phyloP scores from a whole-genome alignment of 2,888 invertebrate species.

The Leucozona laternaria region DNA sequence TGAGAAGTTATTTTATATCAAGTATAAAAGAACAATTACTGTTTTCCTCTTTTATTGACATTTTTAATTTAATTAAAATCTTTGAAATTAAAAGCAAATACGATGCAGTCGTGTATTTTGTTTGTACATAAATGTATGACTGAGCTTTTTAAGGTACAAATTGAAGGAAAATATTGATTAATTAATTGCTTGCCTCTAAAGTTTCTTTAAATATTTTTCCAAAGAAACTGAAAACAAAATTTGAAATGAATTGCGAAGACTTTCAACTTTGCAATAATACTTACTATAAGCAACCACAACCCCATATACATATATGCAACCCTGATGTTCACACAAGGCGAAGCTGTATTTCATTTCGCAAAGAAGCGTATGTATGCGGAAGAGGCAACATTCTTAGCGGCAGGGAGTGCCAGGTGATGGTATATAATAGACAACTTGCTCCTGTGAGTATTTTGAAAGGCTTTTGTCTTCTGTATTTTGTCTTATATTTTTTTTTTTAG shows the following conservation, averaged over 20 bases:
- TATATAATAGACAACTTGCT: conserved; percentile 22
- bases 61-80: too few relatives aligned
- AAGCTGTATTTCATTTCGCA: not conserved
- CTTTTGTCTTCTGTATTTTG: not conserved
- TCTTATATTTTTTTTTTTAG: conserved; percentile 1
- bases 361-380: not conserved
- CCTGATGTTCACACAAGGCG: not conserved
- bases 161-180: not conserved
- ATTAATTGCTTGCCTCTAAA: not conserved
- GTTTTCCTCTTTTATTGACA: too few relatives aligned
- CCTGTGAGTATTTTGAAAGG: conserved; percentile 15
- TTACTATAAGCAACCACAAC: not conserved
- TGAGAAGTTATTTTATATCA: too few relatives aligned
- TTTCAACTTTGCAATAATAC: not conserved
- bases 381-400: not conserved
- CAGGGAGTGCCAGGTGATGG: conserved; percentile 3
- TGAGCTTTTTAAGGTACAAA: too few relatives aligned
- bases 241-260: not conserved
- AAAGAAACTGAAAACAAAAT: not conserved
- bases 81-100: too few relatives aligned
- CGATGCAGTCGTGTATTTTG: too few relatives aligned
- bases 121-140: too few relatives aligned
- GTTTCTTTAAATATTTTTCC: not conserved
- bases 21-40: too few relatives aligned
- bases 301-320: not conserved